phyloP scores from a whole-genome alignment of 2,113 vertebrate species.

The Columba livia region DNA sequence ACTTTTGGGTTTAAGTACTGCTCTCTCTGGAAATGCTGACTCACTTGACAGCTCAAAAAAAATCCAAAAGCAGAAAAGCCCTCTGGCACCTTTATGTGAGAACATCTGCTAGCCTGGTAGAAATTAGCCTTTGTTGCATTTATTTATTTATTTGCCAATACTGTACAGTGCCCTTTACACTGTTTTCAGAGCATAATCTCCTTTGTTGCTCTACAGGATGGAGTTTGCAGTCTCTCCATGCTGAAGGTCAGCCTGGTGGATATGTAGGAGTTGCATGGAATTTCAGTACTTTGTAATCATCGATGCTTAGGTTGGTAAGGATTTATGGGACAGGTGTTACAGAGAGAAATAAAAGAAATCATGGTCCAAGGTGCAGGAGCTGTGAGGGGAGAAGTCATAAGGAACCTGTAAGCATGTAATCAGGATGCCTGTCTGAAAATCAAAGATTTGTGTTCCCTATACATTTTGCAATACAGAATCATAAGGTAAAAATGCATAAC shows the following conservation, averaged over 20 bases:
- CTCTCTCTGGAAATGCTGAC: slow-evolving; percentile 17
- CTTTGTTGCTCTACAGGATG: neutral
- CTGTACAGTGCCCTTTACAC: neutral
- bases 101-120: neutral
- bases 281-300: neutral
- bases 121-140: neutral
- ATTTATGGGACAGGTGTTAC: neutral
- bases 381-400: neutral
- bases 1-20: neutral
- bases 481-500: neutral
- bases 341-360: neutral
- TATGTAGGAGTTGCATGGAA: neutral
- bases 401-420: neutral
- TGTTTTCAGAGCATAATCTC: neutral
- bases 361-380: neutral
- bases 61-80: neutral
- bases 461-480: neutral
- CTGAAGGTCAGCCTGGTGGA: neutral
- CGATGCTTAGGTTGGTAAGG: neutral
- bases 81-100: neutral
- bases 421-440: neutral
- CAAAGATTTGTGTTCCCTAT: neutral
- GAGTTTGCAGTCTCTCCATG: neutral
- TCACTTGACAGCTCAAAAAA: slow-evolving; percentile 10
- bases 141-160: neutral